phyloP scores from a whole-genome alignment of 2,113 vertebrate species.

The Ophthalmolycus amberensis region DNA sequence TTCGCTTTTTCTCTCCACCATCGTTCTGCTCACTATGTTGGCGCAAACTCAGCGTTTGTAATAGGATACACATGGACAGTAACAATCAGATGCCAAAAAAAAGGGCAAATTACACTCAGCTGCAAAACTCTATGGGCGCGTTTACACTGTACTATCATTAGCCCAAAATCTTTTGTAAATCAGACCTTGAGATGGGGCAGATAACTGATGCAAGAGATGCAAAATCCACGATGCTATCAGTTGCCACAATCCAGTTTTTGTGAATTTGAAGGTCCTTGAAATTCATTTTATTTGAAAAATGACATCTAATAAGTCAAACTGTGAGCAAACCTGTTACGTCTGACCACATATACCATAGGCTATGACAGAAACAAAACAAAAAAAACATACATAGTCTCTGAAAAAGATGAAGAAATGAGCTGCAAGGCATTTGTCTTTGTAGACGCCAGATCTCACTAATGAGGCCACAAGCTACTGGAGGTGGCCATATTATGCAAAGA shows the following conservation, averaged over 20 bases:
- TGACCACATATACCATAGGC: not conserved
- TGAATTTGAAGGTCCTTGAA: not conserved
- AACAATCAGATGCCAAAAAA: not conserved
- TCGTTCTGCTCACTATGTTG: too few species aligned
- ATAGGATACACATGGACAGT: not conserved
- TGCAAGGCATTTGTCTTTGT: conserved; percentile 45
- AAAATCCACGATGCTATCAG: not conserved
- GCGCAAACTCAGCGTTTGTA: not conserved
- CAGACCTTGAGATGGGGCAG: too few species aligned
- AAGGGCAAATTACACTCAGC: not conserved
- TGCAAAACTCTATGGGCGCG: too few species aligned
- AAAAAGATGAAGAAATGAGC: conserved; percentile 9
- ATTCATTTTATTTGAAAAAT: not conserved
- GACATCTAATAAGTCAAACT: not conserved
- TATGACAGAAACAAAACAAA: not conserved
- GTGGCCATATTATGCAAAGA: conserved; percentile 53
- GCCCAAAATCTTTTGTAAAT: too few species aligned
- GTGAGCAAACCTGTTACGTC: not conserved
- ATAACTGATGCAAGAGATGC: not conserved
- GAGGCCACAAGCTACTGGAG: conserved; percentile 49
- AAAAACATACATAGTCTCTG: not conserved
- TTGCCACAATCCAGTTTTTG: not conserved
- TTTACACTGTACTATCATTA: too few species aligned
- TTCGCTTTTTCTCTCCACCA: too few species aligned
- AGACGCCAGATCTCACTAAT: conserved; percentile 48